Conservation (phyloP, 2,797 vertebrate genomes). For the Ctenosaura bakeri region DNA sequence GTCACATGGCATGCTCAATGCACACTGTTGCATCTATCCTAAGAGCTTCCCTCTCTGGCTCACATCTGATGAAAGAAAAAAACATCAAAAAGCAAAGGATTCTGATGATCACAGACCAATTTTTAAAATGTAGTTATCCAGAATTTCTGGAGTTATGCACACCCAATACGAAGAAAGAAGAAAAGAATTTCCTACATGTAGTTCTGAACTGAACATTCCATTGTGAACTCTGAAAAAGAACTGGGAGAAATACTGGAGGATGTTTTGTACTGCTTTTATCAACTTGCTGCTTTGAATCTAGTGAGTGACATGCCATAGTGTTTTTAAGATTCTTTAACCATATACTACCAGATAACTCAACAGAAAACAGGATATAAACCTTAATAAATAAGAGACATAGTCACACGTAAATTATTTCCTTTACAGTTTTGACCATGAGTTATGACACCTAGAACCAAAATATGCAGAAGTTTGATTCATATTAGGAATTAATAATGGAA, state of each 20-base stretch:
- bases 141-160: background rate
- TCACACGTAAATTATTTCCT: background rate
- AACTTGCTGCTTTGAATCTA: background rate
- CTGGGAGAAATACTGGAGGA: background rate
- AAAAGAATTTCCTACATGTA: background rate
- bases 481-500: background rate
- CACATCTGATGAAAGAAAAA: no score
- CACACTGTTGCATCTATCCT: no score
- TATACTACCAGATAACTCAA: background rate
- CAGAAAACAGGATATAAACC: background rate
- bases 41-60: no score
- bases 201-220: background rate
- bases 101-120: background rate
- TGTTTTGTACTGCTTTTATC: no score
- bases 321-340: background rate
- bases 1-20: no score
- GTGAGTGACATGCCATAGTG: background rate
- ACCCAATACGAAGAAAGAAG: background rate
- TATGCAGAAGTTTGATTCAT: background rate
- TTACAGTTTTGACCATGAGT: background rate
- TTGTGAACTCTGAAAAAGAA: background rate
- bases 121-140: background rate
- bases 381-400: background rate
- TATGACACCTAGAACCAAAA: background rate
- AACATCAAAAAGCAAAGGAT: no score